Evolutionary conservation across 2,797 vertebrate species (phyloP).

Genomic region (Mareca penelope): DNA sequence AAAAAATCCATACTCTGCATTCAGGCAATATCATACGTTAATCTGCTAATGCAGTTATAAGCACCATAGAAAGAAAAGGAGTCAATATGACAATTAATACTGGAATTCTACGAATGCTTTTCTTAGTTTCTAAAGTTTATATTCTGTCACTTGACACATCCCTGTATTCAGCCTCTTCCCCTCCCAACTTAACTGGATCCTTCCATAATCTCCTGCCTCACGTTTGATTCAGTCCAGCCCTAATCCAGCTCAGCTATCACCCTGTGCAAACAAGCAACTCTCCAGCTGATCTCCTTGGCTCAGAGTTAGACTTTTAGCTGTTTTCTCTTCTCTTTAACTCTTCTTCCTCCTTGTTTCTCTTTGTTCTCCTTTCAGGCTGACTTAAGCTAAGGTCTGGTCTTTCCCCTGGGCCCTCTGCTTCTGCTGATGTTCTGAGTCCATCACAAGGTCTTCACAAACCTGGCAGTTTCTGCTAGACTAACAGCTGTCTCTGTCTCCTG

Average conservation of each 20-base stretch:
- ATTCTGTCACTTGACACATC: not conserved
- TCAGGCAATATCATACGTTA: not conserved
- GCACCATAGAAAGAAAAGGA: not conserved
- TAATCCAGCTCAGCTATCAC: not conserved
- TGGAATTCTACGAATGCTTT: not conserved
- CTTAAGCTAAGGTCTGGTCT: slow-evolving; percentile 23
- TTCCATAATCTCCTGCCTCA: not conserved
- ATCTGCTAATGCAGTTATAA: not conserved
- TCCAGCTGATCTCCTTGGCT: not conserved
- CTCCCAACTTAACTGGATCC: not conserved
- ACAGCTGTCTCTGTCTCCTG: slow-evolving; percentile 61
- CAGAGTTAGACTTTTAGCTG: not conserved
- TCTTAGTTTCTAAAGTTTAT: not conserved
- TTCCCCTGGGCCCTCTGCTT: slow-evolving; percentile 6
- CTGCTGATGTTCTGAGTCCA: slow-evolving; percentile 46
- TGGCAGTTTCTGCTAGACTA: slow-evolving; percentile 58
- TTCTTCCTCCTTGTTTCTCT: not conserved
- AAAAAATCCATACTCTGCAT: not conserved
- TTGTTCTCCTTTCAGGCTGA: not conserved
- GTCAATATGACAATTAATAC: not conserved
- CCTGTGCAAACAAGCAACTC: not conserved
- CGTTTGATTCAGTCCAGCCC: not conserved
- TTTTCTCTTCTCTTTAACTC: not conserved
- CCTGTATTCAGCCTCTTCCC: not conserved
- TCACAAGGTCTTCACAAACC: slow-evolving; percentile 27